Base-by-base conservation (phyloP, 2,888 invertebrate genomes). In the Linyphia triangularis region DNA sequence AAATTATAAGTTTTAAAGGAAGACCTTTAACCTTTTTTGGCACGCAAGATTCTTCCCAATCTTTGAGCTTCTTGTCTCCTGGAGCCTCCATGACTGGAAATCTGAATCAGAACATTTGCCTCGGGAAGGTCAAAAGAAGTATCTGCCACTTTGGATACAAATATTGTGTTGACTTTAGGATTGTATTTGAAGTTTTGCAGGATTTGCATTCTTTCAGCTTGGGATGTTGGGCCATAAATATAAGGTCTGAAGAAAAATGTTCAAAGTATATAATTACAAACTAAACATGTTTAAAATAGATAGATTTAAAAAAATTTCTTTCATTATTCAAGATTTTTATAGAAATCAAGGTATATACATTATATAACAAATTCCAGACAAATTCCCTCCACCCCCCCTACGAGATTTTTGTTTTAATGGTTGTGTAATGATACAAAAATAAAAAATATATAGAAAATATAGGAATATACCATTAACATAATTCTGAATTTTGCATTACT, bases 71-170 rank as follows among this genome's bases (percentile, higher is more conserved):
- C 99, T 93, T 99, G 99, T 90, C 99, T 94, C 86, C 99, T 94
- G 0, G 99, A 99, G 5, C 99, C 99, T 88, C 99, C 99, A 92
- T 99, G 99, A 0, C 99, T 99, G 0, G 99, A 99, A 89, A 99
- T 99, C 94, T 99, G 99, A 91, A 99, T 97, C 33, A 99, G 94
- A 0, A 99, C 99, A 93, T 99, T 99, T 0, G 99, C 99, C 93
- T 99, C 99, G 0, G 99, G 99, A 92, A 99, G 94, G 95, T 99
- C 99, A 93, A 99, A 99, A 81, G 99, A 99, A 0, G 99, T 99
- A 92, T 99, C 99, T 0, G 99, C 99, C 7, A 99, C 99, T 95
- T 99, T 99, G 91, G 99, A 99, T 85, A 99, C 99, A 93, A 99
- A 99, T 92, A 99, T 99, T 0, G 99, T 99, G 93, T 99, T 99